Base-by-base conservation (phyloP, 1,140 invertebrate genomes). In the Polyergus mexicanus region DNA sequence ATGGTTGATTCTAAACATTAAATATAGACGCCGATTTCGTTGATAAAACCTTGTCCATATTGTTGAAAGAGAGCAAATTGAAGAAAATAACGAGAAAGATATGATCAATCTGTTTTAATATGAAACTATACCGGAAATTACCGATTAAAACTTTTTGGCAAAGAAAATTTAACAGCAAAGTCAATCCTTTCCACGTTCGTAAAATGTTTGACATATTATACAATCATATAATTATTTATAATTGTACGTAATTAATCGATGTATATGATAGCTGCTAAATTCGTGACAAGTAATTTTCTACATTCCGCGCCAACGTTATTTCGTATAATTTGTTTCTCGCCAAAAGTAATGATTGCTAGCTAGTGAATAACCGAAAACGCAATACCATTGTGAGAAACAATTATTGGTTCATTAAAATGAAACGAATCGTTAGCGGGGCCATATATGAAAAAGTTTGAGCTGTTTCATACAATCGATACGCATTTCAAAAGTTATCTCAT, bases 351-450 rank as follows among this genome's bases (percentile, higher is more conserved):
- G 62, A 85, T 78, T 65, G 76, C 63, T 41, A 28, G 54, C 62
- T 68, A 60, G 78, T 80, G 84, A 80, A 66, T 68, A 68, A 77
- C 62, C 35, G 84, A 80, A 80, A 78, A 80, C 35, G 51, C 44
- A 58, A 44, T 11, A 47, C 44, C 62, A 85, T 80, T 58, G 62
- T 85, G 78, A 83, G 68, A 74, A 83, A 83, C 78, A 83, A 75
- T 84, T 77, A 76, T 78, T 44, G 74, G 32, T 28, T 78, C 83
- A 84, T 84, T 84, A 84, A 75, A 84, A 84, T 75, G 68, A 62
- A 83, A 74, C 38, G 4, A 60, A 83, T 83, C 68, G 78, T 83
- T 83, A 83, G 54, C 78, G 38, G 19, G 8, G 32, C 56, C 56
- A 62, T 83, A 74, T 22, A 83, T 72, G 78, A 83, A 54, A 83